Conservation (phyloP, 1,140 invertebrate species). For the Drosophila takahashii region DNA sequence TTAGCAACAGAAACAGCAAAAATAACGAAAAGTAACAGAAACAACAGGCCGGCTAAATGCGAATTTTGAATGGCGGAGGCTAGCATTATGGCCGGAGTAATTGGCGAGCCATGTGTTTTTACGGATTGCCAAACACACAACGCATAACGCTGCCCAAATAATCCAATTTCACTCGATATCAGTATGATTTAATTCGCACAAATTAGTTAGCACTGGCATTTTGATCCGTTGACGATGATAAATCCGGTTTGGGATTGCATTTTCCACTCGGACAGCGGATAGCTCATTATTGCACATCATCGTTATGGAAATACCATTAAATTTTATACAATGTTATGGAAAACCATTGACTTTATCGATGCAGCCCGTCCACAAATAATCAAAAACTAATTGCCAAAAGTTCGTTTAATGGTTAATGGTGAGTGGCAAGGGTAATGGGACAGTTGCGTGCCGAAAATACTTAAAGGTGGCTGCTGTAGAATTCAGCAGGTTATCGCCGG, state of each 20-base stretch:
- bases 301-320: constrained; percentile 60
- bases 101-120: constrained; percentile 39
- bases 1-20: constrained; percentile 53
- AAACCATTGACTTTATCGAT: constrained; percentile 19
- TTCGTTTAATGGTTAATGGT: constrained; percentile 8
- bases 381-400: constrained; percentile 61
- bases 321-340: constrained; percentile 6
- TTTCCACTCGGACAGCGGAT: neutral
- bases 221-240: constrained; percentile 4
- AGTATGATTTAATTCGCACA: constrained; percentile 4
- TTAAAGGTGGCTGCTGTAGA: constrained; percentile 49
- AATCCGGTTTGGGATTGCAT: constrained; percentile 13
- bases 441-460: constrained; percentile 69
- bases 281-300: constrained; percentile 39
- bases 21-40: constrained; percentile 39
- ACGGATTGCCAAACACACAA: constrained; percentile 1
- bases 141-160: neutral
- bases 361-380: constrained; percentile 26
- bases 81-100: constrained; percentile 42
- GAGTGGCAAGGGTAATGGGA: constrained; percentile 45
- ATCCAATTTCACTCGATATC: constrained; percentile 30
- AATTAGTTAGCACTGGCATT: constrained; percentile 13
- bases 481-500: constrained; percentile 49
- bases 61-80: constrained; percentile 4
- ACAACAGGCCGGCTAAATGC: constrained; percentile 14